Evolutionary conservation across 2,797 vertebrate genomes (phyloP), one percentile per base, ranked within the genome.

Genomic region (Macropus fuliginosus): DNA sequence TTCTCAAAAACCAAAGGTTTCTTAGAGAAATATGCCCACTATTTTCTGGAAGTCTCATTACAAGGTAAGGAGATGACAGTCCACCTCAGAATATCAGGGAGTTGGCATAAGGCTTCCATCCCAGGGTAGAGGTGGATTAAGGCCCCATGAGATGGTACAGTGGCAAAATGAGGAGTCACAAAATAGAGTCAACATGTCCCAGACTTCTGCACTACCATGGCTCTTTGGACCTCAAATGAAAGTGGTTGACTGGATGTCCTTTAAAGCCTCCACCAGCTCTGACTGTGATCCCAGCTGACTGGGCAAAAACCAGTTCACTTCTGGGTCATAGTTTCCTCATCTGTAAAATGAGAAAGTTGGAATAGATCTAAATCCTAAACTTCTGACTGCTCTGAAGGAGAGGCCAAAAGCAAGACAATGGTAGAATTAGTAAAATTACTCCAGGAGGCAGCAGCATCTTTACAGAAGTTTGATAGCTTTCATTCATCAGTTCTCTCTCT

Each of bases 21-120:
- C 97, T 99, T 99, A 99, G 99, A 99, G 98, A 99, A 99, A 98
- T 99, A 99, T 5, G 99, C 99, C 0, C 99, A 99, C 98, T 99
- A 99, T 98, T 99, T 99, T 96, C 99, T 99, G 81, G 99, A 99
- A 96, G 99, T 99, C 81, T 99, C 99, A 1, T 97, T 99, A 94
- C 99, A 99, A 99, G 99, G 99, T 99, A 97, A 97, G 97, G 13
- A 50, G 0, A 13, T 5, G 21, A 31, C 27, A 1, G 31, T 21
- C 52, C 14, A 0, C 74, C 4, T 3, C 1, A 87, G 74, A 87
- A 87, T 24, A 18, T 87, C 27, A 18, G 81, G 50, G 31, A 55
- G n/a, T 74, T 81, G 18, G 66, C 55, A 50, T 66, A 31, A 27
- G 40, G 6, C 11, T 12, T 46, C 87, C 18, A 3, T 54, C 66